Conservation (phyloP, 2,888 invertebrate species). For the Oithona nana region DNA sequence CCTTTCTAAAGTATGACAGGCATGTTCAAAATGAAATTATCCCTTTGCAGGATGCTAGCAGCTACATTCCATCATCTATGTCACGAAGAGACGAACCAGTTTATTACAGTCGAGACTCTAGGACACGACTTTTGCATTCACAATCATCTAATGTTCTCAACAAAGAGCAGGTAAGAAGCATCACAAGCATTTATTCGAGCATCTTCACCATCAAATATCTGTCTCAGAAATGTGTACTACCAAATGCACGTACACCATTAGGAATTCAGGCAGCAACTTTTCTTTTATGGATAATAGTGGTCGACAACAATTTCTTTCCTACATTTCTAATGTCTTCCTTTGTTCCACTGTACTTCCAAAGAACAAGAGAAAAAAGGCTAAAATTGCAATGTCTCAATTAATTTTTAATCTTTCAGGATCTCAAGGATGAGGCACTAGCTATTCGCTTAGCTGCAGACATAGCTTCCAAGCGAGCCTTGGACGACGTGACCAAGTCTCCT, state of each 20-base stretch:
- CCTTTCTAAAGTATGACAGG: no score
- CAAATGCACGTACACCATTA: no score
- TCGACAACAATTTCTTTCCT: no score
- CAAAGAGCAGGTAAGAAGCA: not conserved
- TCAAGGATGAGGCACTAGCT: not conserved
- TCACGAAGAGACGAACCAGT: not conserved
- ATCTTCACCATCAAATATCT: no score
- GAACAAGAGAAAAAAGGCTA: not conserved
- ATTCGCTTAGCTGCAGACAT: not conserved
- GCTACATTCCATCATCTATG: not conserved
- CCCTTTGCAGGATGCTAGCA: not conserved
- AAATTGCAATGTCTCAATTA: not conserved
- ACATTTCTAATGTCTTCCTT: no score
- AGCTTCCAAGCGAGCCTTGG: not conserved
- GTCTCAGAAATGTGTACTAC: no score
- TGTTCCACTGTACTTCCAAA: no score
- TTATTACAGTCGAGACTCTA: not conserved
- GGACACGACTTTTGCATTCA: not conserved
- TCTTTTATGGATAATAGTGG: no score
- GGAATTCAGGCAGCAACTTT: no score
- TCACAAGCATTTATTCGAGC: no score
- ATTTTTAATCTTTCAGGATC: not conserved
- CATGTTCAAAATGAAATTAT: no score
- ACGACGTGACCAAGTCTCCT: not conserved
- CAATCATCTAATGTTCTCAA: not conserved